Evolutionary conservation across 2,797 vertebrate genomes (phyloP).

Genomic region (Poecilia velifera): DNA sequence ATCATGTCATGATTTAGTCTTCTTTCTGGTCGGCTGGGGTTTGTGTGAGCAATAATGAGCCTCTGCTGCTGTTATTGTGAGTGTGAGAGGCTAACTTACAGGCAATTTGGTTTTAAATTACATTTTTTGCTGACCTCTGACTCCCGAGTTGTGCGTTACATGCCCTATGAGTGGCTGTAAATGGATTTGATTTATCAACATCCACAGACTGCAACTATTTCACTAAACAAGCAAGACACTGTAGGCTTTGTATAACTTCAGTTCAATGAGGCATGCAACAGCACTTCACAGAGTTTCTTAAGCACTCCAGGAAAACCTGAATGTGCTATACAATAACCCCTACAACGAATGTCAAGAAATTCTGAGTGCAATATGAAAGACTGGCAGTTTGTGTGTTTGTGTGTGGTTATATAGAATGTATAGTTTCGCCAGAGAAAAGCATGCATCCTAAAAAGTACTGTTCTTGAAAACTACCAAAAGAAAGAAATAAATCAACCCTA

Average conservation of each 20-base stretch:
- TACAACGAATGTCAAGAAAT: neutral
- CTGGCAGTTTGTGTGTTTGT: neutral
- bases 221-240: constrained; percentile 3
- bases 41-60: neutral
- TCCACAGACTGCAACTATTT: neutral
- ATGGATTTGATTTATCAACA: constrained; percentile 8
- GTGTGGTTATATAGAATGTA: neutral
- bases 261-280: neutral
- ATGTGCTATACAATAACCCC: neutral
- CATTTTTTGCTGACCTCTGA: constrained; percentile 5
- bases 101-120: constrained; percentile 3
- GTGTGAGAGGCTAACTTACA: neutral
- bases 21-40: neutral
- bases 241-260: neutral
- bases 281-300: neutral
- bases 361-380: neutral
- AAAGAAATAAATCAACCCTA: neutral
- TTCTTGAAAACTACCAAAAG: constrained; percentile 19
- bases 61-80: neutral
- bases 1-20: neutral
- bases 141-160: neutral
- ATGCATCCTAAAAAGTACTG: constrained; percentile 17
- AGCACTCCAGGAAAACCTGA: neutral
- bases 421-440: constrained; percentile 26
- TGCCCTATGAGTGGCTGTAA: neutral